phyloP scores from a whole-genome alignment of 2,797 vertebrate genomes.

The Peromyscus nudipes region DNA sequence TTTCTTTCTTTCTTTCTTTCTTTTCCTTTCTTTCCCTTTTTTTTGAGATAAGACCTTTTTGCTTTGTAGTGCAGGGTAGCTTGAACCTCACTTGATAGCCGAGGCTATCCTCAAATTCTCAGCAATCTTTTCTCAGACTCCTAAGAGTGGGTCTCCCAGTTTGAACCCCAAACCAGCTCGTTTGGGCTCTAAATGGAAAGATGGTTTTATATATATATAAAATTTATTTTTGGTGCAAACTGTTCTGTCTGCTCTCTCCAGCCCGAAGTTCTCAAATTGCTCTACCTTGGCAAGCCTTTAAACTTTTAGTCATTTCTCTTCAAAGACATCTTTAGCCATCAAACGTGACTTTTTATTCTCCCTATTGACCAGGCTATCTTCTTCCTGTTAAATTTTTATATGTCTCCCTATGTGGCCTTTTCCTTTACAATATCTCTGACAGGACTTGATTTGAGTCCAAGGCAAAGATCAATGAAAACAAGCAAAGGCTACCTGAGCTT shows the following conservation, averaged over 20 bases:
- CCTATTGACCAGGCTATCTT: conserved; percentile 60
- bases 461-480: conserved; percentile 13
- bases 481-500: not conserved
- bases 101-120: not conserved
- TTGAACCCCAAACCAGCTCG: not conserved
- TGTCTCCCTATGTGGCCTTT: conserved; percentile 58
- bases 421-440: conserved; percentile 52
- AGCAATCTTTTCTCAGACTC: not conserved
- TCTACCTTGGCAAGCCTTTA: conserved; percentile 29
- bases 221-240: not conserved
- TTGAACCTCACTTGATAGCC: not conserved
- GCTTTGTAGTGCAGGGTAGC: not conserved
- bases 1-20: not conserved
- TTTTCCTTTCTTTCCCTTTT: not conserved
- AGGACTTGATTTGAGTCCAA: conserved; percentile 41
- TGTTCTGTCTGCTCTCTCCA: not conserved
- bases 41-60: not conserved
- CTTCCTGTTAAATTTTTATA: conserved; percentile 69
- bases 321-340: conserved; percentile 43
- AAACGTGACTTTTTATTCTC: conserved; percentile 55
- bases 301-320: conserved; percentile 63
- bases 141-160: not conserved
- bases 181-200: not conserved
- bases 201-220: not conserved
- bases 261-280: not conserved